phyloP scores from a whole-genome alignment of 1,140 invertebrate genomes.

The Sitobion miscanthi region DNA sequence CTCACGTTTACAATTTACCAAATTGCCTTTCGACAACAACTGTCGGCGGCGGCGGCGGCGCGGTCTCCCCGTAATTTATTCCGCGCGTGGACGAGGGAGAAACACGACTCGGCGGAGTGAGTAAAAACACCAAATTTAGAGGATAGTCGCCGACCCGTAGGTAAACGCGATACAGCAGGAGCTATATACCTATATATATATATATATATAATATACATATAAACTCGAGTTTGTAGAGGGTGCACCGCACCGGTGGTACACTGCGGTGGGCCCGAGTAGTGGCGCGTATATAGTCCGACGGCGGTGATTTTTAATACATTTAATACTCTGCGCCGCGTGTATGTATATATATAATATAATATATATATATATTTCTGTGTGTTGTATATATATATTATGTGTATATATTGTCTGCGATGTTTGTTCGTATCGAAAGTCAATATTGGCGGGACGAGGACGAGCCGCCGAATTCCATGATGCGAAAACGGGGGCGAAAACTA shows the following conservation, averaged over 20 bases:
- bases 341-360: no score
- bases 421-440: conserved; percentile 10
- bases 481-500: neutral
- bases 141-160: neutral
- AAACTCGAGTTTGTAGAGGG: neutral
- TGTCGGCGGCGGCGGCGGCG: neutral
- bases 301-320: conserved; percentile 4
- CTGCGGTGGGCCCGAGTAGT: neutral
- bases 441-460: neutral
- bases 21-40: conserved; percentile 54
- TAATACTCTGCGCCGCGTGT: neutral
- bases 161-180: neutral
- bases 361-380: neutral
- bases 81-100: conserved; percentile 5
- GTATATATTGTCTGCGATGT: neutral
- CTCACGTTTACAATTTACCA: conserved; percentile 48
- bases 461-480: neutral
- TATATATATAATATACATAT: no score
- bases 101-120: neutral
- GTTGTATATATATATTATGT: neutral
- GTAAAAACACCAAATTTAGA: conserved; percentile 2
- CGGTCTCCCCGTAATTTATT: conserved; percentile 38
- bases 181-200: no score
- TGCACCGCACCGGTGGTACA: neutral
- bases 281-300: neutral